phyloP scores from a whole-genome alignment of 37 sponge, comb jelly and placozoan species.

The Cliona cf. orientalis region DNA sequence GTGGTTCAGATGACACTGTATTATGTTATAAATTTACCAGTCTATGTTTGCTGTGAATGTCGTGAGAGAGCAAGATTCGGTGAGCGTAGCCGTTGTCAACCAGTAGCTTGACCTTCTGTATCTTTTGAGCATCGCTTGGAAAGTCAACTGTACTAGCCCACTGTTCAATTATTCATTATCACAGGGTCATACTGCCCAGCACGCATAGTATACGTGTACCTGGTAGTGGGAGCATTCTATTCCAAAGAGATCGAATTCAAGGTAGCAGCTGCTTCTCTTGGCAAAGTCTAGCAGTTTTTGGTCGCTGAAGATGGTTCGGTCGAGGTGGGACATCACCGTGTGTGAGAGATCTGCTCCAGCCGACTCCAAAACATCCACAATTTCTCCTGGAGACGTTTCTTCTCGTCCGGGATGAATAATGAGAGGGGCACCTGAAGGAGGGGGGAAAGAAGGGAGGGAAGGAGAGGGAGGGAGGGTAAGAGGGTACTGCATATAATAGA shows the following conservation, averaged over 20 bases:
- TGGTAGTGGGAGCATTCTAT: conserved; percentile 74
- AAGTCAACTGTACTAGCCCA: conserved; percentile 12
- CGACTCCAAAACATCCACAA: conserved; percentile 48
- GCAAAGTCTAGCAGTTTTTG: conserved; percentile 50
- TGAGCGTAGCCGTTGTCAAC: conserved; percentile 59
- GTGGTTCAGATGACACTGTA: too few relatives aligned
- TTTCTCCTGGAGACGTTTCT: conserved; percentile 47
- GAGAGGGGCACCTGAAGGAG: conserved; percentile 60
- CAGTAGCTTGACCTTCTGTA: conserved; percentile 63
- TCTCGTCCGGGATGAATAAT: conserved; percentile 69
- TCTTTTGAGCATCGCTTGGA: conserved; percentile 76
- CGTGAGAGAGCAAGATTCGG: conserved; percentile 57
- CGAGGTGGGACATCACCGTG: conserved; percentile 67
- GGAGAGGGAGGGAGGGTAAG: neutral
- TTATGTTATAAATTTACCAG: conserved; percentile 42
- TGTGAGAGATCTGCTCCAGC: conserved; percentile 61
- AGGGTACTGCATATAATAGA: neutral
- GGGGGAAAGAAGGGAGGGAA: neutral
- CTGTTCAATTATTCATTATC: neutral
- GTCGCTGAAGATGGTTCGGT: conserved; percentile 54
- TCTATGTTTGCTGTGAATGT: conserved; percentile 78
- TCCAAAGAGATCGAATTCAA: conserved; percentile 76
- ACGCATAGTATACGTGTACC: conserved; percentile 13
- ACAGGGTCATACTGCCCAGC: neutral
- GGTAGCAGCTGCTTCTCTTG: conserved; percentile 62